Base-by-base conservation (phyloP, 2,888 invertebrate species). In the Cyrtodaria siliqua region DNA sequence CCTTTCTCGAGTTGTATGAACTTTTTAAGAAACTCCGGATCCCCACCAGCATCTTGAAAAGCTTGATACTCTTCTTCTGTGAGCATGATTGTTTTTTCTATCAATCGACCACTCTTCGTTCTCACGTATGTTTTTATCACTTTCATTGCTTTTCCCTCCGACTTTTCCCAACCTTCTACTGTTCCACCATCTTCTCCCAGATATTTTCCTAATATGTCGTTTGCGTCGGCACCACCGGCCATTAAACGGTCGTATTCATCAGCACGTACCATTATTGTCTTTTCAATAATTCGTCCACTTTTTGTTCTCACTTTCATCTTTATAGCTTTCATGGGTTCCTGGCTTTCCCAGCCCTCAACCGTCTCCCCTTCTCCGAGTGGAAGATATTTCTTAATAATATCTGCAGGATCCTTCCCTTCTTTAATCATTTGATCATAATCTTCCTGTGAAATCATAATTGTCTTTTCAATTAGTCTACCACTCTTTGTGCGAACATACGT, bases 401-500 rank as follows among this genome's bases (percentile, higher is more conserved):
- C 89, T 2, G 80, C 83, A 3, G 91, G 90, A 64, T 91, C 89
- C 23, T 85, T 79, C 16, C 92, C 91, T 44, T 89, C 91, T 63
- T 85, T 87, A 14, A 88, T 83, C 86, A 92, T 88, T 50, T 81
- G 86, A 50, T 92, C 88, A 72, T 91, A 92, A 64, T 92, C 92
- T 38, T 92, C 92, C 63, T 91, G 89, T 4, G 91, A 89, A 24
- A 92, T 89, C 89, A 92, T 88, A 26, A 92, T 88, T 47, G 87
- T 90, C 79, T 91, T 91, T 83, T 92, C 91, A 47, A 92, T 83
- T 23, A 92, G 67, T 2, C 92, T 63, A 2, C 92, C 92, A 83
- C 92, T 92, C 82, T 92, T 92, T 9, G 92, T 92, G 27, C 92
- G 73, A 0, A 92, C 90, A 52, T 86, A 90, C 0, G 92, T 92